These are phyloP conservation scores for Ceyx melanurus DNA, from an alignment of 2,113 vertebrate genomes.

Conservation along the genomic window DNA sequence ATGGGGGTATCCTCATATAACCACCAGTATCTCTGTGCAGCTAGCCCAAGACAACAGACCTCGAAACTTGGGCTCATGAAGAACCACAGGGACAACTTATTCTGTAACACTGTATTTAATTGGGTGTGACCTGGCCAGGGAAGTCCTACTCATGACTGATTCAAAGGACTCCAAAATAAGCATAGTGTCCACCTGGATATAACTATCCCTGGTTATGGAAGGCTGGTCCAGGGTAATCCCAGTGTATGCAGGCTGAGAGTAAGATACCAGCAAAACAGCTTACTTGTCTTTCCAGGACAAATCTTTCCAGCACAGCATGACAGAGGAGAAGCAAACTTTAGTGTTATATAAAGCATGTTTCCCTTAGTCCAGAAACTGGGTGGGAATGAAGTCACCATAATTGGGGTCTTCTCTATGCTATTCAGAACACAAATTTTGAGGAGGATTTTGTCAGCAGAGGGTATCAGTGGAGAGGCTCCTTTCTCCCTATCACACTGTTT, in stretches of 20 bases:
- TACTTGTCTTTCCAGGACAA: fast-evolving
- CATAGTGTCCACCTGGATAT: neutral
- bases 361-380: neutral
- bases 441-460: neutral
- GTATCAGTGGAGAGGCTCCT: neutral
- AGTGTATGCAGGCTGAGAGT: neutral
- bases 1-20: neutral
- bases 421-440: neutral
- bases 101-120: neutral
- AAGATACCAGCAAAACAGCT: neutral
- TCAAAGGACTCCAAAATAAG: neutral
- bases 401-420: neutral
- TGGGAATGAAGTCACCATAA: neutral
- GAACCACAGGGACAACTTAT: neutral
- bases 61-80: neutral
- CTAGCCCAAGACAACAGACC: neutral
- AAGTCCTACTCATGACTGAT: neutral
- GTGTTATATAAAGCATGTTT: fast-evolving
- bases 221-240: neutral
- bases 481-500: neutral
- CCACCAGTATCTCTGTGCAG: neutral
- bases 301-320: neutral
- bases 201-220: fast-evolving
- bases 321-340: neutral
- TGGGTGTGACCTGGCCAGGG: neutral